These are phyloP conservation scores for Brotula barbata DNA, from an alignment of 2,797 vertebrate genomes.

Conservation along the genomic window DNA sequence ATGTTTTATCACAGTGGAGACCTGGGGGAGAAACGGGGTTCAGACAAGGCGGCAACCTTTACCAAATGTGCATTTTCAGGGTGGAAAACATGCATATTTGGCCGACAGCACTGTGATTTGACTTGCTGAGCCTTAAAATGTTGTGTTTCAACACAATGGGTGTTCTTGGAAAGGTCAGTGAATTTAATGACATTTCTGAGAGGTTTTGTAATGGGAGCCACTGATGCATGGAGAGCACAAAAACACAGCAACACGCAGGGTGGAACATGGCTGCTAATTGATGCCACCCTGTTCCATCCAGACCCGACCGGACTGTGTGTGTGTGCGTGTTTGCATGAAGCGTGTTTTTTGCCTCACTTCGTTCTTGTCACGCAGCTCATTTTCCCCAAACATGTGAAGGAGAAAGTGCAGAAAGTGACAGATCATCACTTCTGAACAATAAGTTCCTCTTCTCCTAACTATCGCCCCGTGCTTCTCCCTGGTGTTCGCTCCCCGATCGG, in stretches of 20 bases:
- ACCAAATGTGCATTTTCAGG: not conserved
- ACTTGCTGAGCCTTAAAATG: slow-evolving; percentile 15
- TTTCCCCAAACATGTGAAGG: slow-evolving; percentile 42
- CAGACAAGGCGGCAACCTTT: not conserved
- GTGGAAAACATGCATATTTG: slow-evolving; percentile 13
- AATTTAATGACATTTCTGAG: slow-evolving; percentile 69
- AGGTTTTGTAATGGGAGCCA: slow-evolving; percentile 58
- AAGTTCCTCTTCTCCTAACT: slow-evolving; percentile 53
- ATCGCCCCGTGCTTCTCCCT: slow-evolving; percentile 16
- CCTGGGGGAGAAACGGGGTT: not conserved
- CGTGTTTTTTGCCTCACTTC: slow-evolving; percentile 23
- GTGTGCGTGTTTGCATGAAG: slow-evolving; percentile 6
- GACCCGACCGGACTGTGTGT: slow-evolving; percentile 16
- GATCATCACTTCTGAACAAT: slow-evolving; percentile 49
- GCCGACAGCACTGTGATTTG: slow-evolving; percentile 12
- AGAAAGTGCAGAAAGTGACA: slow-evolving; percentile 54
- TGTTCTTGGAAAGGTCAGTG: slow-evolving; percentile 72
- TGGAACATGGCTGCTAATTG: slow-evolving; percentile 61
- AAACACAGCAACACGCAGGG: slow-evolving; percentile 39
- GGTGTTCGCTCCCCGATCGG: slow-evolving; percentile 11
- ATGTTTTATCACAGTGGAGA: slow-evolving; percentile 4
- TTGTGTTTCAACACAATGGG: slow-evolving; percentile 44
- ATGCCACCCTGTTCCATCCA: slow-evolving; percentile 28
- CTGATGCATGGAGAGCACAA: slow-evolving; percentile 52
- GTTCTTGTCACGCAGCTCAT: slow-evolving; percentile 51